Percentiles rank a stretch among this genome's conserved stretches.
These are phyloP conservation scores for Macroglossus sobrinus DNA, from an alignment of 2,113 vertebrate genomes.

Conservation along the genomic window DNA sequence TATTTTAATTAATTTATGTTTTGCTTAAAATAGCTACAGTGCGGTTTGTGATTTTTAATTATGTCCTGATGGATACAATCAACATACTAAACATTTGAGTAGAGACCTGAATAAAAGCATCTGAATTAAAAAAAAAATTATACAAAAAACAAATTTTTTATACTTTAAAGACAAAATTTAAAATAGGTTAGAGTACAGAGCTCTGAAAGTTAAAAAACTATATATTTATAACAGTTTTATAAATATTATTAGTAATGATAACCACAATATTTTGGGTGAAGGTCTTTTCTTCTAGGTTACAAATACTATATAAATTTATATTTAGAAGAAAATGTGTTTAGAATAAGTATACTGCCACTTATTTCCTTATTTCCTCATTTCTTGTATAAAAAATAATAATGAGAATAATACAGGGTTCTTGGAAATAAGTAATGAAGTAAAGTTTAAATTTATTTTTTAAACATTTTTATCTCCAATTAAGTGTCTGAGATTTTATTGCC, in stretches of 20 bases:
- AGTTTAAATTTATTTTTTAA: background rate
- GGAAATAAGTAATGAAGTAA: background rate
- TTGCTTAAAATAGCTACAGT: background rate
- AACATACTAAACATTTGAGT: background rate
- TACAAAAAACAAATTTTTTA: background rate
- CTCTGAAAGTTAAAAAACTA: background rate
- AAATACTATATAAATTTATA: background rate
- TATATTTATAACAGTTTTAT: background rate
- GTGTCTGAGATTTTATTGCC: background rate
- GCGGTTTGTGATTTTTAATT: background rate
- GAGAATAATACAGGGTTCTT: background rate
- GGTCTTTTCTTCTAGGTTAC: background rate
- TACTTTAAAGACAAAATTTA: background rate
- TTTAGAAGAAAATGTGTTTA: background rate
- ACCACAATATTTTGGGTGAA: background rate
- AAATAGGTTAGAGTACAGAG: background rate
- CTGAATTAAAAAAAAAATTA: background rate
- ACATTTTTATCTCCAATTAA: background rate
- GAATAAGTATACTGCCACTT: background rate
- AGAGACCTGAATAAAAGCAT: background rate
- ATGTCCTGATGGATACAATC: background rate
- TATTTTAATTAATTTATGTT: background rate
- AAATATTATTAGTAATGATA: background rate
- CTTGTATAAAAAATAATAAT: background rate
- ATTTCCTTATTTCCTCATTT: background rate